Evolutionary conservation across 2,797 vertebrate species (phyloP), one percentile per base, ranked within the genome.

Genomic region (Danio kyathit): DNA sequence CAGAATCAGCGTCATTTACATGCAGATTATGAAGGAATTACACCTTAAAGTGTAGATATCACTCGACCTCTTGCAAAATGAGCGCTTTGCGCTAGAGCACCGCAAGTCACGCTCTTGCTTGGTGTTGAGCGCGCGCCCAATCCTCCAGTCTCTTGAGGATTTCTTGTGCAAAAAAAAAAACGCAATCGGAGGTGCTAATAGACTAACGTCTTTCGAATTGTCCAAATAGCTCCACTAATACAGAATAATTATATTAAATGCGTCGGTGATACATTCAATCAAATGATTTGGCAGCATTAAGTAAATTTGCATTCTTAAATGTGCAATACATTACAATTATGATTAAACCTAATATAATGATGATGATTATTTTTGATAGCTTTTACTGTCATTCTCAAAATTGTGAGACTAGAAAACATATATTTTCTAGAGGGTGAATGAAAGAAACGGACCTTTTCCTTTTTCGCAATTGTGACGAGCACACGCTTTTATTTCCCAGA

Each of bases 401-500:
- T 19, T 48, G 46, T 61, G 10, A 64, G 41, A 40, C n/a, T 40
- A 54, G 14, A 7, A 79, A 60, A 13, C 48, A 0, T 11, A 51
- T 44, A 0, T 67, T 54, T 73, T 57, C 16, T 43, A 4, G 21
- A 19, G 44, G 29, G 14, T 54, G 51, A 64, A 38, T n/a, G 4
- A 19, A 69, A 52, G 12, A 52, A 19, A 5, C 29, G 17, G 6
- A 41, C 41, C 44, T 63, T 71, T 65, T 38, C n/a, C 63, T 73
- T 69, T 21, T 81, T 78, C 73, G 72, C 14, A 65, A 56, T 21
- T 70, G 69, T 59, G 67, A 17, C 72, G 49, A 64, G 71, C 71
- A n/a, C 54, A 29, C 60, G 82, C 41, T 64, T 54, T 83, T 71
- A 83, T 82, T 77, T 82, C 67, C 82, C 76, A 41, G 14, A 84